These are phyloP conservation scores for Propsilocerus akamusi DNA, from an alignment of 1,140 invertebrate species.

Conservation along the genomic window DNA sequence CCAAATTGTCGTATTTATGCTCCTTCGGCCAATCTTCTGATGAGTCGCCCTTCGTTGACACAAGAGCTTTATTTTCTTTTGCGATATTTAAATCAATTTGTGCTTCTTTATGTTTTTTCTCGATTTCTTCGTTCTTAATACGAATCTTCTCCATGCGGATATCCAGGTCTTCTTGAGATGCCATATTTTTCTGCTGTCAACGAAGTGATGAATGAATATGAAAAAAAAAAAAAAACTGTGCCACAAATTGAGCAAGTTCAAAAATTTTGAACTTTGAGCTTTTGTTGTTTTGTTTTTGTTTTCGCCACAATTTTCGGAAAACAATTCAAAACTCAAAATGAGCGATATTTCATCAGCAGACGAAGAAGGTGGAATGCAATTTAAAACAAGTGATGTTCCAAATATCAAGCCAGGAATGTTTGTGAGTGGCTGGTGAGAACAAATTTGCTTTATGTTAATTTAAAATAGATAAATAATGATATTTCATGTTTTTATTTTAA, in stretches of 20 bases:
- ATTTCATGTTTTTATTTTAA: not conserved
- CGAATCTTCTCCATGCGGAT: conserved; percentile 27
- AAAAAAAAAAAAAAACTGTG: no score
- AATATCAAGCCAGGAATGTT: conserved; percentile 29
- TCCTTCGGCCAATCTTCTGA: conserved; percentile 20
- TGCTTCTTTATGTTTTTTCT: conserved; percentile 26
- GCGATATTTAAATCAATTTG: conserved; percentile 28
- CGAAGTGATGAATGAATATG: no score
- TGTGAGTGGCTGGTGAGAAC: conserved; percentile 35
- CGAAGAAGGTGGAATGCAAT: not conserved
- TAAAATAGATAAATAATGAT: no score
- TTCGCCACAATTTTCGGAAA: no score
- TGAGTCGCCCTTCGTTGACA: conserved; percentile 24
- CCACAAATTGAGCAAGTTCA: no score
- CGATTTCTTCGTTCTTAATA: conserved; percentile 28
- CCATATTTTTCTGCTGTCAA: no score
- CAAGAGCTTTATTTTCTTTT: conserved; percentile 26
- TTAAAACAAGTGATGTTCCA: not conserved
- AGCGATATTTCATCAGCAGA: not conserved
- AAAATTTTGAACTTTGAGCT: no score
- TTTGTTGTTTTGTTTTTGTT: no score
- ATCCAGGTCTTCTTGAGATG: conserved; percentile 18
- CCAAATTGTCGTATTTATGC: conserved; percentile 17
- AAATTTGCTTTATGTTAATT: no score
- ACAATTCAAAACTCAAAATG: no score